Base-by-base conservation (phyloP, 1,140 invertebrate genomes). In the Rhagoletis pomonella region DNA sequence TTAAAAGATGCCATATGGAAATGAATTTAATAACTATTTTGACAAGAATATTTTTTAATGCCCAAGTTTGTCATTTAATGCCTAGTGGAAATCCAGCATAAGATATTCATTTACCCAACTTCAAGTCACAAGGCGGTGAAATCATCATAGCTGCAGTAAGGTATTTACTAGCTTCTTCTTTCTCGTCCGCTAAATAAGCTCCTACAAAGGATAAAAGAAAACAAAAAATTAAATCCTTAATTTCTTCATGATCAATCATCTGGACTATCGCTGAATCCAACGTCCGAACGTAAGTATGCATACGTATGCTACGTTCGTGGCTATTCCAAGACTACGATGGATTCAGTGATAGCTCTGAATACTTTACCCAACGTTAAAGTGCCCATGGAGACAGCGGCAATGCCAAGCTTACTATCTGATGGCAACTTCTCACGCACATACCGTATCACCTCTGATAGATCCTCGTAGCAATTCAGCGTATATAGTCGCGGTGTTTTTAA, bases 321-420 rank as follows among this genome's bases (percentile, higher is more conserved):
- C 29, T 29, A 29, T 29, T 29, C 29, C 29, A 29, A 29, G 29
- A 29, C 29, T 29, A 29, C 29, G 29, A 29, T 29, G 29, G 29
- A 29, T 29, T 29, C 29, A 29, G 29, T 29, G 29, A 29, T 29
- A 29, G 29, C 29, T 29, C 29, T 29, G 29, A 29, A 29, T 29
- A 29, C 0, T 1, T 89, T 88, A 93, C 92, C 88, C 58, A 94
- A 91, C 87, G 94, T 93, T 84, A 94, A 92, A 2, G 95, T 95
- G 93, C 97, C 97, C 93, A 97, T 95, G n/a, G 97, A 97, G 88
- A 97, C 95, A 50, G 97, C 97, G 19, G 95, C 95, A 12, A 95
- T 97, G 88, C 96, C 95, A 60, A 97, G 93, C 87, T 95, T 95
- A 29, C 94, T 94, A 64, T 87, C 94, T 12, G 10, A 14, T 3